Evolutionary conservation across 2,888 invertebrate genomes (phyloP), one percentile per base, ranked within the genome.

Genomic region (Drosophila emarginata): DNA sequence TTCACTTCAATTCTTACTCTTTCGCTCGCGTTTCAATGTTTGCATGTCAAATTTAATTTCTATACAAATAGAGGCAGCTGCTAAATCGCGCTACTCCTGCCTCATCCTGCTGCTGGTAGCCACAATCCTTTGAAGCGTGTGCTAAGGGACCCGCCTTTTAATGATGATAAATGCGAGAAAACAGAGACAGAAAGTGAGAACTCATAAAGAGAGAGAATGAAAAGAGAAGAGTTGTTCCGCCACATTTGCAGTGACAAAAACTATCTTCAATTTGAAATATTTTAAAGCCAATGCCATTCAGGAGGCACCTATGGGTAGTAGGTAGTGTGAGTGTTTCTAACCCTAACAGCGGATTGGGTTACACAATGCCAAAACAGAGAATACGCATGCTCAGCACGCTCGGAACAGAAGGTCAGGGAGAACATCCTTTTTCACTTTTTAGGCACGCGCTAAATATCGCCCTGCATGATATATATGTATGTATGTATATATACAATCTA

Each of bases 21-120:
- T 26, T 23, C 7, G 7, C 18, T 32, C 32, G 45, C 66, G 9
- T 32, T 32, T 15, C 64, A 53, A 74, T 89, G 85, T 85, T 89
- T 85, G 89, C 85, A 89, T 85, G 85, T 87, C 88, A 87, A 85
- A 89, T 89, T 79, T 36, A 76, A 82, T 89, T 88, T 89, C 82
- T 76, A 87, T 75, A 88, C 84, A 84, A 84, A 84, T 65, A 87
- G 62, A 76, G 58, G 65, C 67, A 77, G 76, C 70, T 69, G 84
- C 57, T 26, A 51, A 45, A 45, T 21, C 11, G 45, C 45, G 45
- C 15, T 21, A 45, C 21, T 45, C 18, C 45, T 74, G 71, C 59
- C 26, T 0, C 2, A 23, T 65, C 45, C 68, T 40, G 70, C 84
- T 80, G 76, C 85, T 87, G 81, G 85, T 78, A 74, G 87, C 74